Conservation (phyloP, 1,140 invertebrate species). For the Tachypleus tridentatus region DNA sequence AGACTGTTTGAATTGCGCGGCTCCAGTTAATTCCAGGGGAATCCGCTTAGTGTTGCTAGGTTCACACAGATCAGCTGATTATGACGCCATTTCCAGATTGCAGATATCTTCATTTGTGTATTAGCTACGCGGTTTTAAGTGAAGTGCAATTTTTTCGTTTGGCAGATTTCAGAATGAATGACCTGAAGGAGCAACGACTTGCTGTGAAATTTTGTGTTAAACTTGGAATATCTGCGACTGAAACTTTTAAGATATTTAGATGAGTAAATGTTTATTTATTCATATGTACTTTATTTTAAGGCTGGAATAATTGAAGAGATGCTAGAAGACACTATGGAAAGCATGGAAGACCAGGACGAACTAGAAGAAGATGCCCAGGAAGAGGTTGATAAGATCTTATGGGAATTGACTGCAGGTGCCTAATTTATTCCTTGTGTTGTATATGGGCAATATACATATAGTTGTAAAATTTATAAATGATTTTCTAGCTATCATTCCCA, state of each 20-base stretch:
- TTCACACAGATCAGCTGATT: too few species aligned
- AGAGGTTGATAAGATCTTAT: conserved; percentile 92
- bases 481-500: background rate
- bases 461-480: background rate
- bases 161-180: too few species aligned
- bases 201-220: too few species aligned
- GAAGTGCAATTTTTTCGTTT: too few species aligned
- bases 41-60: too few species aligned
- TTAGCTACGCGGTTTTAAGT: too few species aligned
- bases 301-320: conserved; percentile 99
- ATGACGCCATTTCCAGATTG: too few species aligned
- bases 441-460: background rate
- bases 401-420: conserved; percentile 79
- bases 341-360: conserved; percentile 76
- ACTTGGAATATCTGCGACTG: too few species aligned
- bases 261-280: conserved; percentile 7
- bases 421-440: background rate
- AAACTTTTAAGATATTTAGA: conserved; percentile 10
- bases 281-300: conserved; percentile 28
- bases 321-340: conserved; percentile 94
- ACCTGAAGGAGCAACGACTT: too few species aligned
- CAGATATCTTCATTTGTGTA: too few species aligned
- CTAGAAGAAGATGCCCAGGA: conserved; percentile 84
- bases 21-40: too few species aligned
- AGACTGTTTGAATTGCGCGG: too few species aligned